Conservation (phyloP, 2,888 invertebrate species). For the Pristionchus mayeri region DNA sequence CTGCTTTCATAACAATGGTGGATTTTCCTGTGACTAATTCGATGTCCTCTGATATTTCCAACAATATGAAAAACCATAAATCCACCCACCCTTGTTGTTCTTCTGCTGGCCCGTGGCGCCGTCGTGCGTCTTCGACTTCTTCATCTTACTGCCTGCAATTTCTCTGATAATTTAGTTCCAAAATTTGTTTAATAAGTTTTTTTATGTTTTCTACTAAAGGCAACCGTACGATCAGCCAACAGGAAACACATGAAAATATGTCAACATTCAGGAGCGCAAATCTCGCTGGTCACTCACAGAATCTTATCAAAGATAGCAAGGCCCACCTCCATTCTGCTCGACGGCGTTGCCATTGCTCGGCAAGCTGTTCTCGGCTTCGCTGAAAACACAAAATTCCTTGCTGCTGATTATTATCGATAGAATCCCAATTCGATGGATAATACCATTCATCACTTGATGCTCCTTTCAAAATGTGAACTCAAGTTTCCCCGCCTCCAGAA, state of each 20-base stretch:
- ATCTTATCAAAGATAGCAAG: neutral
- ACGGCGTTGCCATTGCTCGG: constrained; percentile 19
- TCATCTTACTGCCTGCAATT: constrained; percentile 36
- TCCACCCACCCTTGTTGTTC: constrained; percentile 2
- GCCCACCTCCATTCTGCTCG: constrained; percentile 21
- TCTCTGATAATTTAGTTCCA: neutral
- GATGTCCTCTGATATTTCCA: no score
- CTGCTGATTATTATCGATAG: neutral
- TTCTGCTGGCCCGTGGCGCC: constrained; percentile 40
- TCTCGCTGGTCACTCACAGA: neutral
- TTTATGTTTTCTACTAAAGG: no score
- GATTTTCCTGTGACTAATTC: no score
- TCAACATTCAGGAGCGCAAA: neutral
- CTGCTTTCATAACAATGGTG: no score
- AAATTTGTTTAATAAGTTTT: no score
- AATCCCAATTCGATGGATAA: no score
- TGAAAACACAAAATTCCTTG: neutral
- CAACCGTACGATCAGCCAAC: no score
- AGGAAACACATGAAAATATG: no score
- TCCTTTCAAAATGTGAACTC: neutral
- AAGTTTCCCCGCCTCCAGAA: neutral
- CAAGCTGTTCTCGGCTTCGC: constrained; percentile 48
- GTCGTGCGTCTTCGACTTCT: constrained; percentile 50
- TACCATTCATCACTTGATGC: neutral
- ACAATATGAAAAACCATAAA: neutral